A percentile compares a stretch with the other conserved stretches of the same genome.
Evolutionary conservation across 2,113 vertebrate species (phyloP).

Genomic region (Raja brachyura): DNA sequence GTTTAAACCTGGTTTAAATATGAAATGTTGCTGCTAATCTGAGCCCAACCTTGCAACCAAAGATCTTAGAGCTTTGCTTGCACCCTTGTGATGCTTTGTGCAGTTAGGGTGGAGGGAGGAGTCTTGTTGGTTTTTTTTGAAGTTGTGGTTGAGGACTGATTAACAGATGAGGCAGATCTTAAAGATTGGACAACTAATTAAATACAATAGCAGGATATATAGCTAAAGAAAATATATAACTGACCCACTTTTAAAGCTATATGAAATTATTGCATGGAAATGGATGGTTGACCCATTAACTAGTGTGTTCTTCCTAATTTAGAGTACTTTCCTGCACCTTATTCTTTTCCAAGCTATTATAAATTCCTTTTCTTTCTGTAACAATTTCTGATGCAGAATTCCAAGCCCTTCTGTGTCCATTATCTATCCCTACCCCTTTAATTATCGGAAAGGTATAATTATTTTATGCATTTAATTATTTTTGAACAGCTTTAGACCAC

Average conservation of each 20-base stretch:
- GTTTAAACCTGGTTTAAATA: too few species aligned
- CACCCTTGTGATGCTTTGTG: neutral
- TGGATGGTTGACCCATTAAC: neutral
- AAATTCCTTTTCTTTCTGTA: neutral
- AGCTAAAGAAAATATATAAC: neutral
- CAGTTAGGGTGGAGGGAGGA: neutral
- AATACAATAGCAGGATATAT: neutral
- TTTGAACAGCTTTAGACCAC: neutral
- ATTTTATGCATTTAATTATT: neutral
- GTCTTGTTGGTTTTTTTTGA: neutral
- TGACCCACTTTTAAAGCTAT: neutral
- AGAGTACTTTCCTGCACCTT: neutral
- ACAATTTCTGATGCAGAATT: neutral
- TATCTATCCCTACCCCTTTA: neutral
- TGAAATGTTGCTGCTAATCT: neutral
- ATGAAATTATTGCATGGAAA: neutral
- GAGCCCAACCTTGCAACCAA: neutral
- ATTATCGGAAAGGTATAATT: neutral
- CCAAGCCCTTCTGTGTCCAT: neutral
- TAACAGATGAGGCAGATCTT: neutral
- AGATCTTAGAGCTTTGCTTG: too few species aligned
- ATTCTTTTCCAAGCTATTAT: neutral
- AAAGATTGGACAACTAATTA: neutral
- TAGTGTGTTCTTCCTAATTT: neutral
- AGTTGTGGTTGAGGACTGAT: neutral